Evolutionary conservation across 2,888 invertebrate genomes (phyloP).

Genomic region (Lepidochrysops patricia): DNA sequence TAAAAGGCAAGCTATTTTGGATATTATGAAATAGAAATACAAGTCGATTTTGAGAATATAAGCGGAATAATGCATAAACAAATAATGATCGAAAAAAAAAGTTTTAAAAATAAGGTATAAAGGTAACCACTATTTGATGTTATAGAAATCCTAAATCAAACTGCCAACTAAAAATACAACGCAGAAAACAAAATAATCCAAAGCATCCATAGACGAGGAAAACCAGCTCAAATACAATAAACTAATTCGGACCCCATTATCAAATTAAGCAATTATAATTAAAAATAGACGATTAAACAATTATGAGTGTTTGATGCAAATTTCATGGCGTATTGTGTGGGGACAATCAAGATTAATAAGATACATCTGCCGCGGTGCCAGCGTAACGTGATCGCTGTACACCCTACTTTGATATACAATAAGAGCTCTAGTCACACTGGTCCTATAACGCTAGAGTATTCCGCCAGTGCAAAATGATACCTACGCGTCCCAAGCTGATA

Average conservation of each 20-base stretch:
- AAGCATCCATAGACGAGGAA: background rate
- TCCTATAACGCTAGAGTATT: slow-evolving; percentile 46
- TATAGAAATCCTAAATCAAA: no score
- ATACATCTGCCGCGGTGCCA: slow-evolving; percentile 46
- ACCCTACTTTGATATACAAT: background rate
- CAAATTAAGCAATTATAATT: slow-evolving; percentile 13
- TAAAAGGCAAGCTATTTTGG: no score
- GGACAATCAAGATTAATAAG: slow-evolving; percentile 53
- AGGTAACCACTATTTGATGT: no score
- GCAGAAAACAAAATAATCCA: background rate
- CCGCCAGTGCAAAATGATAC: slow-evolving; percentile 22
- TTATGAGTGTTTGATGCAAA: slow-evolving; percentile 63
- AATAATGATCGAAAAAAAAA: no score
- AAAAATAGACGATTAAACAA: slow-evolving; percentile 42
- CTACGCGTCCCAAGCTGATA: background rate
- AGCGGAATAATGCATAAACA: no score
- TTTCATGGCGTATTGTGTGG: slow-evolving; percentile 42
- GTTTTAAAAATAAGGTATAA: no score
- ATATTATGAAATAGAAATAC: no score
- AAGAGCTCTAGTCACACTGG: slow-evolving; percentile 37
- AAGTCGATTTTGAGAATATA: no score
- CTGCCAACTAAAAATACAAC: no score
- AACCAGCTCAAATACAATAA: background rate
- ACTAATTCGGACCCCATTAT: background rate
- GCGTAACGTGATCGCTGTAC: slow-evolving; percentile 33